Evolutionary conservation across 2,113 vertebrate species (phyloP).

Genomic region (Burhinus oedicnemus): DNA sequence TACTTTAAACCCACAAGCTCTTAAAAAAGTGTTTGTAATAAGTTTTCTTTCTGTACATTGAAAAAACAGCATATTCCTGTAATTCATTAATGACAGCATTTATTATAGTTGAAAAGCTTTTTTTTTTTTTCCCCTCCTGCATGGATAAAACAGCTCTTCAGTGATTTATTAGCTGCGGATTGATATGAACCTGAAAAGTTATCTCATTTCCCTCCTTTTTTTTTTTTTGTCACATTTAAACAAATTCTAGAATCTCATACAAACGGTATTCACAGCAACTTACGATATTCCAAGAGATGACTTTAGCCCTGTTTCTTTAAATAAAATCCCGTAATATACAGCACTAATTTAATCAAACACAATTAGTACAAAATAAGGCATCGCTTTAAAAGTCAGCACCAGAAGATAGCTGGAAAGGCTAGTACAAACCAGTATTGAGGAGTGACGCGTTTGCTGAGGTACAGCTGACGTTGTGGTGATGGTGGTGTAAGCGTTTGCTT

Average conservation of each 20-base stretch:
- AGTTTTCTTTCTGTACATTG: conserved; percentile 10
- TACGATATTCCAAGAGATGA: conserved; percentile 70
- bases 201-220: neutral
- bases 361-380: conserved; percentile 91
- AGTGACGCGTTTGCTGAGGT: conserved; percentile 33
- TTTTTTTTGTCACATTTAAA: conserved; percentile 49
- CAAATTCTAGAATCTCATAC: conserved; percentile 52
- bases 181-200: conserved; percentile 63
- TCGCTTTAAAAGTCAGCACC: conserved; percentile 89
- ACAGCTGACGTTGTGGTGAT: neutral
- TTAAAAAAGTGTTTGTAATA: neutral
- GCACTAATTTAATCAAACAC: conserved; percentile 72
- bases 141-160: conserved; percentile 29
- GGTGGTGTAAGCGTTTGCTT: neutral
- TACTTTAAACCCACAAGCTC: conserved; percentile 36
- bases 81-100: neutral
- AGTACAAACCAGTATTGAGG: conserved; percentile 9
- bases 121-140: neutral
- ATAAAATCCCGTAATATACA: conserved; percentile 67
- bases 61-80: conserved; percentile 21
- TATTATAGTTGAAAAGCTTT: neutral
- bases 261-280: conserved; percentile 74
- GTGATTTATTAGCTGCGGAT: conserved; percentile 29
- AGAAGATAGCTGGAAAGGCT: conserved; percentile 74
- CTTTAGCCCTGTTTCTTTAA: conserved; percentile 81